A percentile compares a stretch with the other conserved stretches of the same genome.
These are phyloP conservation scores for Petrophora chlorosata DNA, from an alignment of 2,888 invertebrate genomes.

Conservation along the genomic window DNA sequence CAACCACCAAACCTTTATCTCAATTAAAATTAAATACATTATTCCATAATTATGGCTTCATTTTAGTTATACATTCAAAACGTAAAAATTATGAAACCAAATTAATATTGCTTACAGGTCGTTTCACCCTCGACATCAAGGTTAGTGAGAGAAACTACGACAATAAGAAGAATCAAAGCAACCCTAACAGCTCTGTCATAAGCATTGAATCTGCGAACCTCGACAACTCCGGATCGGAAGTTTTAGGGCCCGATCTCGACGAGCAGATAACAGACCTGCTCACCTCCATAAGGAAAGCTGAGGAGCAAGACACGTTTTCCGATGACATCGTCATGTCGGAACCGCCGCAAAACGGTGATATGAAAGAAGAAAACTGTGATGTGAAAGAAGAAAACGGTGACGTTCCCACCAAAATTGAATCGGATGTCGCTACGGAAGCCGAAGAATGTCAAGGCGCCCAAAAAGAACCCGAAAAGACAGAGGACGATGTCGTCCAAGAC, in stretches of 20 bases:
- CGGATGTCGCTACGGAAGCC: neutral
- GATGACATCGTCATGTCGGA: neutral
- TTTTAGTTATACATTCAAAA: too few relatives aligned
- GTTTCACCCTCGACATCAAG: conserved; percentile 50
- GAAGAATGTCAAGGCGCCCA: neutral
- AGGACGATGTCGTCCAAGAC: conserved; percentile 5
- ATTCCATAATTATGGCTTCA: too few relatives aligned
- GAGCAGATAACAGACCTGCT: conserved; percentile 62
- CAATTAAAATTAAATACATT: too few relatives aligned
- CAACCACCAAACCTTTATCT: too few relatives aligned
- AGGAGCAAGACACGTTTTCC: conserved; percentile 29
- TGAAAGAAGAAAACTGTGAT: too few relatives aligned
- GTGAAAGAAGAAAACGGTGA: neutral
- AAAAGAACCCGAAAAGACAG: conserved; percentile 11
- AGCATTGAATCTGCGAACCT: neutral
- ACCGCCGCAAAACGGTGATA: neutral
- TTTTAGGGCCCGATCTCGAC: conserved; percentile 45
- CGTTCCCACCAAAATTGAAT: neutral
- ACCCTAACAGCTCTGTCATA: conserved; percentile 12
- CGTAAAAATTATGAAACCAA: too few relatives aligned
- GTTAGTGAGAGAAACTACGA: conserved; percentile 35
- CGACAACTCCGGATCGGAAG: conserved; percentile 14
- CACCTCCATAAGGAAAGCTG: conserved; percentile 48
- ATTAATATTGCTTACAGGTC: conserved; percentile 51
- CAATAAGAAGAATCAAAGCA: conserved; percentile 30